These are phyloP conservation scores for Caenorhabditis sp. DNA, from an alignment of 2,888 invertebrate genomes.

Conservation along the genomic window DNA sequence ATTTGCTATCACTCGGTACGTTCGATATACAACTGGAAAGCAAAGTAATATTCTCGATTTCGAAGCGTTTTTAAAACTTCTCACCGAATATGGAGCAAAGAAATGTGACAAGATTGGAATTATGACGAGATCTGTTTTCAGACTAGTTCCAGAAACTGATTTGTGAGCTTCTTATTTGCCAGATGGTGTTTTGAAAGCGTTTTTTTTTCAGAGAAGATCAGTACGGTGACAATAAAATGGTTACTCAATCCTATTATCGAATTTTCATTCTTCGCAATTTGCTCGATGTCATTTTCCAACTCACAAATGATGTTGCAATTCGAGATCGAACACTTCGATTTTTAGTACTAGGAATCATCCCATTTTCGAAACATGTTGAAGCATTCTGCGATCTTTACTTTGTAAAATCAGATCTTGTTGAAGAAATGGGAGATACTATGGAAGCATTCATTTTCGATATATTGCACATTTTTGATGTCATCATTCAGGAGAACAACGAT, in stretches of 20 bases:
- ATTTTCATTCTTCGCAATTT: constrained; percentile 17
- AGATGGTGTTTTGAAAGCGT: neutral
- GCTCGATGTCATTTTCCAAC: constrained; percentile 21
- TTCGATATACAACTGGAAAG: neutral
- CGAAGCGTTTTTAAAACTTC: constrained; percentile 17
- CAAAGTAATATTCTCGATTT: constrained; percentile 4
- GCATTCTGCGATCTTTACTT: constrained; percentile 12
- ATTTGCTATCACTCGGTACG: constrained; percentile 11
- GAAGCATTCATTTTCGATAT: constrained; percentile 18
- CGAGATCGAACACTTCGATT: constrained; percentile 5
- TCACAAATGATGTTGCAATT: constrained; percentile 1
- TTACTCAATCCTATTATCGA: constrained; percentile 15
- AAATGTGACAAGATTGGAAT: constrained; percentile 25
- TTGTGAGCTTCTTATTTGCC: neutral
- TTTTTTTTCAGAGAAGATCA: constrained; percentile 11
- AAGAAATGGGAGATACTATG: neutral
- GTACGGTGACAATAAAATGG: neutral
- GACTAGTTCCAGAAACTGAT: constrained; percentile 9
- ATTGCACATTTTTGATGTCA: constrained; percentile 15
- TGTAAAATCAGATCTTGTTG: neutral
- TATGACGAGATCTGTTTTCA: constrained; percentile 21
- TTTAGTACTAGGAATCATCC: constrained; percentile 13
- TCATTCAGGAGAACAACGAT: constrained; percentile 10
- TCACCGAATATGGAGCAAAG: neutral
- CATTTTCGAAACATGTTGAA: constrained; percentile 7